Percentiles rank a stretch among this genome's conserved stretches.
Conservation (phyloP, 2,113 vertebrate species). For the Thinocorus orbignyianus region DNA sequence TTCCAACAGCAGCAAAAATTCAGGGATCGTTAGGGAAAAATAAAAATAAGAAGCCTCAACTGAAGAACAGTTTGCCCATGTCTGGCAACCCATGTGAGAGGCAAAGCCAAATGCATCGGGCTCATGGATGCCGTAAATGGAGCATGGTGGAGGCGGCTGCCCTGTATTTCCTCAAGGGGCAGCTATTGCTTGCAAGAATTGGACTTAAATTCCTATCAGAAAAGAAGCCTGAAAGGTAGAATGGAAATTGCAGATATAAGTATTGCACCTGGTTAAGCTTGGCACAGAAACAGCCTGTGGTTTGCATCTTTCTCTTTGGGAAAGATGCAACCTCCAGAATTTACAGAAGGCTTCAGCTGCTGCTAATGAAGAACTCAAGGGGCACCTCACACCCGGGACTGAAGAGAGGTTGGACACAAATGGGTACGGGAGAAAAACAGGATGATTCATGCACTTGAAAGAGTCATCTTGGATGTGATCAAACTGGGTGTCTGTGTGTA, state of each 20-base stretch:
- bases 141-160: background rate
- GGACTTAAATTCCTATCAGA: background rate
- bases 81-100: background rate
- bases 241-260: background rate
- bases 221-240: background rate
- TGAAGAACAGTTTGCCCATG: background rate
- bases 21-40: background rate
- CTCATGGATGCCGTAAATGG: background rate
- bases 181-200: background rate
- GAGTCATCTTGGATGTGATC: background rate
- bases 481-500: background rate
- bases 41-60: background rate
- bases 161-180: background rate
- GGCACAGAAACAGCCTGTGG: background rate
- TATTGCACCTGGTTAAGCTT: background rate
- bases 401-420: background rate
- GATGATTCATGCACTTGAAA: background rate
- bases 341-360: background rate
- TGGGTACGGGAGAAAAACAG: background rate
- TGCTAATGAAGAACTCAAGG: rapidly evolving
- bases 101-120: background rate
- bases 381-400: background rate
- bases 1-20: background rate
- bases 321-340: background rate
- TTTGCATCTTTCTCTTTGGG: background rate